Percentiles rank a stretch among this genome's conserved stretches.
Evolutionary conservation across 2,113 vertebrate species (phyloP).

Genomic region (Oreochromis aureus): DNA sequence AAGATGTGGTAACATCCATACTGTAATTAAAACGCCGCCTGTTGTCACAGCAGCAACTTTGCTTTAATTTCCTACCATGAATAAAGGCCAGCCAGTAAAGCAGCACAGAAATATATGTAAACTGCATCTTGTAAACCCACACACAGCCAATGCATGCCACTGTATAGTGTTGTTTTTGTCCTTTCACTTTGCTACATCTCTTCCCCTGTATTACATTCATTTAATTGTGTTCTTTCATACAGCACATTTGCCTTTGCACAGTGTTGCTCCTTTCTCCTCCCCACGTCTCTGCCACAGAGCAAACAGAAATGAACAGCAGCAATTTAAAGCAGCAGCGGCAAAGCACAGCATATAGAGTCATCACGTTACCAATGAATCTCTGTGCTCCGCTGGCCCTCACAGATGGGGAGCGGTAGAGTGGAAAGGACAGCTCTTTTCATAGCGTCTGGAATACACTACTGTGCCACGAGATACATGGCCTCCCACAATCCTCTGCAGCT

Average conservation of each 20-base stretch:
- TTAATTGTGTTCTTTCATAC: not conserved
- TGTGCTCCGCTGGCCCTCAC: conserved; percentile 2
- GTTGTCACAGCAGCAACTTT: not conserved
- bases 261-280: not conserved
- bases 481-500: conserved; percentile 26
- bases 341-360: conserved; percentile 21
- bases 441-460: not conserved
- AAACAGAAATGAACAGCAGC: conserved; percentile 31
- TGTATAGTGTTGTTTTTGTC: not conserved
- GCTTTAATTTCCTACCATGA: not conserved
- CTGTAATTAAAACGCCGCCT: not conserved
- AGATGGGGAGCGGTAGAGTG: conserved; percentile 22
- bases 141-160: not conserved
- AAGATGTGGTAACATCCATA: not conserved
- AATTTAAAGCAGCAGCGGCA: conserved; percentile 11
- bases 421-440: conserved; percentile 51
- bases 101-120: not conserved
- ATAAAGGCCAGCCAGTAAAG: not conserved
- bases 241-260: not conserved
- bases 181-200: not conserved
- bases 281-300: not conserved
- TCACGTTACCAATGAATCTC: conserved; percentile 42
- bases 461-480: conserved; percentile 21
- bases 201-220: not conserved
- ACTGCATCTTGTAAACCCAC: not conserved